Evolutionary conservation across 2,888 invertebrate genomes (phyloP).

Genomic region (Rhagonycha lutea): DNA sequence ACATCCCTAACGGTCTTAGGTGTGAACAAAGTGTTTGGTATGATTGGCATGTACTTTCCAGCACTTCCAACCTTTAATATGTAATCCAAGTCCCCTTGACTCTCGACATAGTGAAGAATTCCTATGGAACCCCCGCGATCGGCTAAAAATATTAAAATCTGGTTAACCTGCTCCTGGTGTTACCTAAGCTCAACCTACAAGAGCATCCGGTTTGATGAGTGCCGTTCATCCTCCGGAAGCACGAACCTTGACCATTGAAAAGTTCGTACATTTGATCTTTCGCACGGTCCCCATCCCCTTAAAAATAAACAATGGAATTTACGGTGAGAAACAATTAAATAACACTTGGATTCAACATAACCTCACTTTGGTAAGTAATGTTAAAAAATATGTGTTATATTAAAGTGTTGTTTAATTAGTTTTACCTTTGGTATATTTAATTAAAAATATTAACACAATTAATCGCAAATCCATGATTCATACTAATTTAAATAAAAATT

Average conservation of each 20-base stretch:
- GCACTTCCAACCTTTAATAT: conserved; percentile 72
- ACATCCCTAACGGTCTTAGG: conserved; percentile 60
- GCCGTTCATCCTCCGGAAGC: conserved; percentile 89
- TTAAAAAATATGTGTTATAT: neutral
- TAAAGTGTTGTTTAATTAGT: neutral
- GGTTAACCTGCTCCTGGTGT: neutral
- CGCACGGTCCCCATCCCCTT: conserved; percentile 64
- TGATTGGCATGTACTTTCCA: conserved; percentile 78
- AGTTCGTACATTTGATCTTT: conserved; percentile 80
- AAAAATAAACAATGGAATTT: conserved; percentile 21
- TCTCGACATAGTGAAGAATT: conserved; percentile 74
- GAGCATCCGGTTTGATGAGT: conserved; percentile 95
- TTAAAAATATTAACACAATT: conserved; percentile 9
- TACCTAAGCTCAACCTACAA: conserved; percentile 66
- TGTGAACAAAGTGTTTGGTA: conserved; percentile 68
- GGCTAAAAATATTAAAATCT: conserved; percentile 59
- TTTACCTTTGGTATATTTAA: conserved; percentile 3
- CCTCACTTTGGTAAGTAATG: neutral
- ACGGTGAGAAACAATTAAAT: neutral
- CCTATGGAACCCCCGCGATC: conserved; percentile 80
- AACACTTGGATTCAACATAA: neutral
- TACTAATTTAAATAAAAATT: conserved; percentile 2
- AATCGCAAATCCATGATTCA: conserved; percentile 17
- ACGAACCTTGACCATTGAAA: conserved; percentile 73
- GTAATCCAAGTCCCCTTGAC: conserved; percentile 72